Evolutionary conservation across 2,797 vertebrate species (phyloP), one percentile per base, ranked within the genome.

Genomic region (Propithecus deckenii): DNA sequence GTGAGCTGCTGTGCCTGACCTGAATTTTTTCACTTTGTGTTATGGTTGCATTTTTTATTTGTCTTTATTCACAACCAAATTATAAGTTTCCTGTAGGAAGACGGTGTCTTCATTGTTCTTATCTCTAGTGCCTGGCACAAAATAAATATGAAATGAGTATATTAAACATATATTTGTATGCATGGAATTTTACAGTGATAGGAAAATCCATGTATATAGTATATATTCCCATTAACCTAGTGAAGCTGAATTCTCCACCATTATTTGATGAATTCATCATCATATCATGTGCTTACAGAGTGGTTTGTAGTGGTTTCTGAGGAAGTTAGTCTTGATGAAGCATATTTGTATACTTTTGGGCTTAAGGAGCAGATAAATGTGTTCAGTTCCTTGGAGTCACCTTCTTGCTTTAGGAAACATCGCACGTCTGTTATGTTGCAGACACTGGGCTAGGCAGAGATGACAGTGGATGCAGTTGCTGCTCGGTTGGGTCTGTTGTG

Each of bases 221-320:
- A 0, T 7, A 5, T 11, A 1, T 25, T 4, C 4, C 35, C 30
- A 0, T 30, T 65, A 22, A 38, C n/a, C 2, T 23, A 4, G 1
- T 8, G 43, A 9, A 20, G 57, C 76, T 25, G 1, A 4, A 1
- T 28, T 76, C 7, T 4, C n/a, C 6, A 1, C 38, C 7, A 23
- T 20, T 12, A 2, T 20, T 55, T 17, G 17, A 17, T 22, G 57
- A 43, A 4, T 43, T 50, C 57, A 1, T 20, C 65, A 0, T 4
- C 23, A 23, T 59, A 67, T 18, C 2, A 1, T 65, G 30, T 61
- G 28, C 50, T 75, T 57, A 10, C 5, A 50, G 35, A 61, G 8
- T 55, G 67, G 46, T 35, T 61, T 69, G 6, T 35, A 38, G 25
- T 59, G 18, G 67, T 63, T 63, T 93, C 81, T 69, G 55, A 63